A percentile compares a stretch with the other conserved stretches of the same genome.
phyloP scores from a whole-genome alignment of 2,888 invertebrate species.

The Tiliacea aurago region DNA sequence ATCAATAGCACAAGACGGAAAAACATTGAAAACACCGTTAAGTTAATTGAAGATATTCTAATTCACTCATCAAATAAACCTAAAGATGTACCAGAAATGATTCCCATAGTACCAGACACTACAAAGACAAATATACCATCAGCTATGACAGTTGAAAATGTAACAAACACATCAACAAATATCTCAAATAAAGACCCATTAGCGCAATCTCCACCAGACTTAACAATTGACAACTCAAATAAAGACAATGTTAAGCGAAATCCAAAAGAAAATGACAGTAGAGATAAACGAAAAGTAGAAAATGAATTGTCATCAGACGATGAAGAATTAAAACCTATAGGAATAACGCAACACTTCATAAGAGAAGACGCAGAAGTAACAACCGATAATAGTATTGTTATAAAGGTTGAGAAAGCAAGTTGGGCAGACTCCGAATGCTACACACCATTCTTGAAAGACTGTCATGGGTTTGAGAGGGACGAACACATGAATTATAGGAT shows the following conservation, averaged over 20 bases:
- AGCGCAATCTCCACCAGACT: slow-evolving; percentile 19
- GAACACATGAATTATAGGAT: slow-evolving; percentile 66
- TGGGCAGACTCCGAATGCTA: slow-evolving; percentile 62
- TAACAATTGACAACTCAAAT: neutral
- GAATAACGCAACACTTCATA: slow-evolving; percentile 32
- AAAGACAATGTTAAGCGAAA: slow-evolving; percentile 21
- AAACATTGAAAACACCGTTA: slow-evolving; percentile 83
- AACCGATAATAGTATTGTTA: slow-evolving; percentile 51
- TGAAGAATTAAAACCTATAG: slow-evolving; percentile 47
- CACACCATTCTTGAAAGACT: slow-evolving; percentile 77
- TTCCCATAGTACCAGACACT: neutral
- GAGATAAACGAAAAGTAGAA: neutral
- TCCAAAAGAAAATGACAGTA: slow-evolving; percentile 1
- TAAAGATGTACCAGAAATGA: slow-evolving; percentile 29
- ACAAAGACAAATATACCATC: neutral
- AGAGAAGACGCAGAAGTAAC: slow-evolving; percentile 34
- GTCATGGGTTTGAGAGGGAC: slow-evolving; percentile 72
- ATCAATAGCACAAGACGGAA: slow-evolving; percentile 74
- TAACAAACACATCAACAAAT: neutral
- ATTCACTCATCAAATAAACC: slow-evolving; percentile 72
- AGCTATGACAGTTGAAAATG: slow-evolving; percentile 7
- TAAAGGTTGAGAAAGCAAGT: slow-evolving; percentile 61
- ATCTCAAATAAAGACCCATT: slow-evolving; percentile 25
- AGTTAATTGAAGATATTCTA: slow-evolving; percentile 82
- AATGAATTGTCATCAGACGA: slow-evolving; percentile 32